Evolutionary conservation across 2,888 invertebrate genomes (phyloP).

Genomic region (Hybos culiciformis): DNA sequence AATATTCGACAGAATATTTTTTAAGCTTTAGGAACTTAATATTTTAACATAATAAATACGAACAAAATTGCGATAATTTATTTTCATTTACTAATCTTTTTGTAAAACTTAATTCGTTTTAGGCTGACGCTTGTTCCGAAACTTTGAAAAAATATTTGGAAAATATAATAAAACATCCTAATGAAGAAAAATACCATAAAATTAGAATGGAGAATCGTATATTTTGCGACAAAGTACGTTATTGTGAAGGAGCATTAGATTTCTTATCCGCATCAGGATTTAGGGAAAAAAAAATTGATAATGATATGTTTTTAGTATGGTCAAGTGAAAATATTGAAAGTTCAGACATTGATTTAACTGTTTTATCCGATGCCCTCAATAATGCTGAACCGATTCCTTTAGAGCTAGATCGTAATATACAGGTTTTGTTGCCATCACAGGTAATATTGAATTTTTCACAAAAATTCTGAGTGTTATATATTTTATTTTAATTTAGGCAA

Average conservation of each 20-base stretch:
- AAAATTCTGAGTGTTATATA: no score
- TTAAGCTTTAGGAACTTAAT: no score
- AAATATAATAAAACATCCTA: constrained; percentile 74
- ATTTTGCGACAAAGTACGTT: constrained; percentile 67
- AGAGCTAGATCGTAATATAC: constrained; percentile 74
- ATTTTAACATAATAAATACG: neutral
- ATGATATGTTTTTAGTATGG: constrained; percentile 57
- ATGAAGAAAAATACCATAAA: constrained; percentile 79
- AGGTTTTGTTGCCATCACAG: constrained; percentile 67
- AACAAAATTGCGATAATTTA: constrained; percentile 29
- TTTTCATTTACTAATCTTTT: constrained; percentile 7
- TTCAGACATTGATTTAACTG: constrained; percentile 38
- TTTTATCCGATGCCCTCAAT: constrained; percentile 60
- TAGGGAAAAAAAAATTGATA: constrained; percentile 42
- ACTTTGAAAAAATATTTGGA: constrained; percentile 79
- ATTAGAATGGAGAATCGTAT: constrained; percentile 68
- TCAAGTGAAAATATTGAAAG: constrained; percentile 41
- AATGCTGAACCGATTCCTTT: constrained; percentile 69
- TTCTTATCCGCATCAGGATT: constrained; percentile 78
- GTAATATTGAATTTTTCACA: no score
- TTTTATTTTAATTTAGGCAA: no score
- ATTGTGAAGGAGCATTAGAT: constrained; percentile 67
- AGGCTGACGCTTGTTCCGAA: constrained; percentile 67
- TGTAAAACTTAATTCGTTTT: no score
- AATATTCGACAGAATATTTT: no score